phyloP scores from a whole-genome alignment of 2,888 invertebrate species.

The Andrena trimmerana region DNA sequence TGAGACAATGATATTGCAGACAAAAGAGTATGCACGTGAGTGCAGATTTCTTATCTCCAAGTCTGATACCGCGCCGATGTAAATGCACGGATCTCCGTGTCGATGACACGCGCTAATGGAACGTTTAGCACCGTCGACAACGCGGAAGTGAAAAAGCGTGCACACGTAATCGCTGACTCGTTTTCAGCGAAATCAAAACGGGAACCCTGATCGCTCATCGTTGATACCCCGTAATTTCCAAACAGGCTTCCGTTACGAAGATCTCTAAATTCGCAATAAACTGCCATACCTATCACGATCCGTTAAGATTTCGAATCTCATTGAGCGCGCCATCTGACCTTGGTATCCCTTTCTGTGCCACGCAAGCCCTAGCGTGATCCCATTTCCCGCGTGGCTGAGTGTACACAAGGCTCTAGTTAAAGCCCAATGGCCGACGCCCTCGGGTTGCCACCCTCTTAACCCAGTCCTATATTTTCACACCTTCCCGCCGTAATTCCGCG shows the following conservation, averaged over 20 bases:
- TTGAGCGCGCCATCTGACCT: neutral
- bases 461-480: slow-evolving; percentile 33
- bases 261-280: neutral
- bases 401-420: neutral
- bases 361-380: neutral
- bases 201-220: slow-evolving; percentile 10
- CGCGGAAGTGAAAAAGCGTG: slow-evolving; percentile 61
- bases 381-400: neutral
- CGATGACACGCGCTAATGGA: slow-evolving; percentile 68
- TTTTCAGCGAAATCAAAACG: neutral
- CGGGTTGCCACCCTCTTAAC: slow-evolving; percentile 12
- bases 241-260: neutral
- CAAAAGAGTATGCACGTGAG: slow-evolving; percentile 51
- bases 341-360: neutral
- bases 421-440: neutral
- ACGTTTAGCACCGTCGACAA: slow-evolving; percentile 45
- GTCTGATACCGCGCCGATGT: slow-evolving; percentile 44
- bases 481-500: neutral
- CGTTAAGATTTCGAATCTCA: neutral
- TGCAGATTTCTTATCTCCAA: slow-evolving; percentile 52
- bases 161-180: slow-evolving; percentile 51
- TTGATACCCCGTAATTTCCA: neutral
- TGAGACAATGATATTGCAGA: slow-evolving; percentile 44
- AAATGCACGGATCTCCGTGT: slow-evolving; percentile 58
- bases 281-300: too few relatives aligned